These are phyloP conservation scores for Micrasema longulum DNA, from an alignment of 1,140 invertebrate genomes.

Conservation along the genomic window DNA sequence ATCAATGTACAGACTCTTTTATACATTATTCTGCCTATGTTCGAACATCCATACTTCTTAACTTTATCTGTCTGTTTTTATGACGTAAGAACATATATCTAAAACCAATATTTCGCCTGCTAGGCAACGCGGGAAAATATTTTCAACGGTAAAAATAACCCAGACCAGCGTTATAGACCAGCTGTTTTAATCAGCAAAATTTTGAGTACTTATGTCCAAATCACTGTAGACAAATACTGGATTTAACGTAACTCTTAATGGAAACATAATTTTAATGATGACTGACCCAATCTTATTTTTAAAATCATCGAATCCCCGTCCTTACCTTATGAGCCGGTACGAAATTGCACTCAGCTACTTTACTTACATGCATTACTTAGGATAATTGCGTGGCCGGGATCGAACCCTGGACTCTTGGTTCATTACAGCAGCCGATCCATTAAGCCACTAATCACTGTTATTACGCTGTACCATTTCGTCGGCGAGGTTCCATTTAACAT, in stretches of 20 bases:
- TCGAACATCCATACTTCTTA: no score
- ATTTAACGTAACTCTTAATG: not conserved
- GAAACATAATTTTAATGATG: not conserved
- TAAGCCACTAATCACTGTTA: slow-evolving; percentile 31
- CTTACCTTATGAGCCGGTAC: not conserved
- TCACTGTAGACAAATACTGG: not conserved
- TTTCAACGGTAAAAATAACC: no score
- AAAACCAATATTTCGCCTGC: no score
- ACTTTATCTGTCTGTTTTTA: no score
- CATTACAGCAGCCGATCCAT: slow-evolving; percentile 25
- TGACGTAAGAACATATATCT: no score
- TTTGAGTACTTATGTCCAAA: no score
- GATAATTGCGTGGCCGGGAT: slow-evolving; percentile 30
- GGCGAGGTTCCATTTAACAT: not conserved
- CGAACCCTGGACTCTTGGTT: slow-evolving; percentile 5
- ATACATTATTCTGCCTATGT: no score
- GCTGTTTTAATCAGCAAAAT: no score
- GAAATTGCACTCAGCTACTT: slow-evolving; percentile 12
- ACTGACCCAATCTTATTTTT: not conserved
- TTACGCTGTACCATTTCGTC: not conserved
- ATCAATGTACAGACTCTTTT: no score
- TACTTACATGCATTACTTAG: slow-evolving; percentile 22
- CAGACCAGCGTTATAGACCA: no score
- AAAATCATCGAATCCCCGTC: not conserved
- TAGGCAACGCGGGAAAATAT: no score